Evolutionary conservation across 2,113 vertebrate species (phyloP), one percentile per base, ranked within the genome.

Genomic region (Osmerus eperlanus): DNA sequence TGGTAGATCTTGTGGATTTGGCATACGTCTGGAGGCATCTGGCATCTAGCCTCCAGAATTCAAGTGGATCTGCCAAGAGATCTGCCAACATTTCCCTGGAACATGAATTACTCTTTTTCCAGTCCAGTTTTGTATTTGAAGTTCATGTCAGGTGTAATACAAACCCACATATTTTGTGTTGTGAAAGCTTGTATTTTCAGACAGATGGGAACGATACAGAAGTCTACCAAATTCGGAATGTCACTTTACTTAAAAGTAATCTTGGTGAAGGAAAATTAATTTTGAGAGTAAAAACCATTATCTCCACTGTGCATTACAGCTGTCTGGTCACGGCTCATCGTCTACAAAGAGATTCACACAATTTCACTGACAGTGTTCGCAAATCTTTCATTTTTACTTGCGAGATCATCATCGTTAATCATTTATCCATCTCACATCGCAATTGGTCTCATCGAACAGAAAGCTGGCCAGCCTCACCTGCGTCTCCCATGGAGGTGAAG

Each of bases 401-500:
- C 12, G 12, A 9, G 7, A 47, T 12, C 7, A 47, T 47, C 41
- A 47, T 47, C 7, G 41, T 12, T 47, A 11, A 47, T 47, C 41
- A 47, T 47, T 47, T 47, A 47, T 47, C 9, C 41, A 47, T 47
- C 41, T 47, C 1, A 11, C 41, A 11, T 47, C 7, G 41, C 41
- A 47, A 28, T 28, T 3, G 25, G 25, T 28, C 25, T 28, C 25
- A 0, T 28, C 2, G 25, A 28, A 47, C 41, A 47, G 41, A 47
- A 47, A 47, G 41, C 41, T 47, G 5, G 36, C 56, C 41, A 14
- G 19, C 3, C 94, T 95, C 75, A 99, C 97, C 97, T 51, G 97
- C 97, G 2, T 99, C 97, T 1, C 97, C 97, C 97, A 99, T 99
- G 8, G 97, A 99, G 72, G 94, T 96, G 91, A 99, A 99, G 93